Evolutionary conservation across 2,797 vertebrate genomes (phyloP), one percentile per base, ranked within the genome.

Genomic region (Galaxias olidus): DNA sequence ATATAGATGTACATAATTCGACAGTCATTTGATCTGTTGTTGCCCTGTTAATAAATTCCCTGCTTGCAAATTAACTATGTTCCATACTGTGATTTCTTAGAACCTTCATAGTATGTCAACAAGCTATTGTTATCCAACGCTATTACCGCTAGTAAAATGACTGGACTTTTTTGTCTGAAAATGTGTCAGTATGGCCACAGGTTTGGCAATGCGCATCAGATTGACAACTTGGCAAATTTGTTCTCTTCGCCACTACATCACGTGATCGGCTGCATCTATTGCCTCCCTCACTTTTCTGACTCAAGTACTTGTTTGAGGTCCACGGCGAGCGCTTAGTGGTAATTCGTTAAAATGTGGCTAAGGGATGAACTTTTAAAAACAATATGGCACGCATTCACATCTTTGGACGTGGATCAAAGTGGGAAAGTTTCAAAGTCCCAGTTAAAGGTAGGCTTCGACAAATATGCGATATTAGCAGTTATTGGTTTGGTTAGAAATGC

Each of bases 391-490:
- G 95, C 95, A 0, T 98, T 98, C 84, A 94, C 92, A 1, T 94
- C 96, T 0, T 90, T 98, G 75, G 96, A 98, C 80, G 76, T 94
- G 69, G 97, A 98, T 72, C 91, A 86, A 15, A 93, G 93, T 49
- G 96, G 96, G 8, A 98, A 97, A 82, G 97, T 98, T 6, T 96
- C 96, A 78, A 98, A 98, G 75, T 98, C 96, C 2, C 97, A 98
- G 83, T 87, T 98, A 4, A 98, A 98, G 95, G 97, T 94, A 84
- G 78, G 93, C 2, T 44, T 11, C 15, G 17, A 14, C 46, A 30
- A 30, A 30, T 30, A 30, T 30, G 30, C 30, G 30, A 30, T 30
- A 6, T 30, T 30, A 30, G 30, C 6, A n/a, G 2, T 30, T 3
- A 30, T 3, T 30, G 30, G 30, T 30, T 30, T 30, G 2, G 30